These are phyloP conservation scores for Thaleichthys pacificus DNA, from an alignment of 2,797 vertebrate genomes.

Conservation along the genomic window DNA sequence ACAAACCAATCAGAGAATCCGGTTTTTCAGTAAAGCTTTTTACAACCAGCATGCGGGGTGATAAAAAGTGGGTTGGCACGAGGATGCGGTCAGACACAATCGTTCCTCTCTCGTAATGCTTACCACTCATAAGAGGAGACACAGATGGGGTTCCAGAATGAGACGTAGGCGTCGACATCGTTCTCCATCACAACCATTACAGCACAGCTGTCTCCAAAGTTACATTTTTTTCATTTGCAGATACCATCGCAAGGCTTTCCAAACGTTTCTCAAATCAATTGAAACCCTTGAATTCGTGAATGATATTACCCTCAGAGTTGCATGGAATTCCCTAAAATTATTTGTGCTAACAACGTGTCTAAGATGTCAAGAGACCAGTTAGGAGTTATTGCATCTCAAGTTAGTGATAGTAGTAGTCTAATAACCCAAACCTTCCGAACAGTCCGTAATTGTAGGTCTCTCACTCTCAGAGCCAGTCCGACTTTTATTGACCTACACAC, in stretches of 20 bases:
- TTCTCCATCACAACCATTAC: no score
- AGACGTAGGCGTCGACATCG: no score
- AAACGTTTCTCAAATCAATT: not conserved
- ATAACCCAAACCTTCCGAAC: slow-evolving; percentile 41
- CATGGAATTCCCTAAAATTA: no score
- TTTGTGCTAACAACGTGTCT: not conserved
- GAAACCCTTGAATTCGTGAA: not conserved
- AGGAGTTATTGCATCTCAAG: slow-evolving; percentile 1
- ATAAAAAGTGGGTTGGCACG: slow-evolving; percentile 31
- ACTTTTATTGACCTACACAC: slow-evolving; percentile 52
- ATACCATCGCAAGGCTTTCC: no score
- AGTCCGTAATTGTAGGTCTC: slow-evolving; percentile 50
- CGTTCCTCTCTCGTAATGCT: not conserved
- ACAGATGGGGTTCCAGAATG: not conserved
- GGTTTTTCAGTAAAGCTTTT: slow-evolving; percentile 43
- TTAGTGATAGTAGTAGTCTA: no score
- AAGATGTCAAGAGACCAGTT: not conserved
- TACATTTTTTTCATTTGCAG: no score
- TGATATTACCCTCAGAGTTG: not conserved
- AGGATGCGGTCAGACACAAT: not conserved
- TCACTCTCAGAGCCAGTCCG: slow-evolving; percentile 39
- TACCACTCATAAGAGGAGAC: not conserved
- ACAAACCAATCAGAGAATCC: no score
- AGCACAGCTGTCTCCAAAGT: no score
- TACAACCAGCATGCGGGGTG: slow-evolving; percentile 47